phyloP scores from a whole-genome alignment of 2,113 vertebrate genomes.

The Scartelaos histophorus region DNA sequence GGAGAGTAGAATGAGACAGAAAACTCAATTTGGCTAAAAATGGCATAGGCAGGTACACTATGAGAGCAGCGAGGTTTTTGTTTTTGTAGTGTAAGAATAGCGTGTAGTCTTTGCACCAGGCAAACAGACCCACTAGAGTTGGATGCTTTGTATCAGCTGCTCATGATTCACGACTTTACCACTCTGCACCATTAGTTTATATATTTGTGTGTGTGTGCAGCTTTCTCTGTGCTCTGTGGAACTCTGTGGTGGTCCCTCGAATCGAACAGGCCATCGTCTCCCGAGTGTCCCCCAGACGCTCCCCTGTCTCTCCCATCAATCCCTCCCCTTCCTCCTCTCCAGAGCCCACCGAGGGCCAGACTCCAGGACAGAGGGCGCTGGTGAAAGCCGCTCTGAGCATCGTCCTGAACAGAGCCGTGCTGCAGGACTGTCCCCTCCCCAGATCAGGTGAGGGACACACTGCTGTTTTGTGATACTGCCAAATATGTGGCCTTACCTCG shows the following conservation, averaged over 20 bases:
- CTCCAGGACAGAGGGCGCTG: conserved; percentile 84
- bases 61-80: too few relatives aligned
- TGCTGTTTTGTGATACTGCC: background rate
- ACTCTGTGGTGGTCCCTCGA: conserved; percentile 87
- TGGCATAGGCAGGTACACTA: too few relatives aligned
- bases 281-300: conserved; percentile 83
- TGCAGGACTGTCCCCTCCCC: conserved; percentile 88
- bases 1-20: too few relatives aligned
- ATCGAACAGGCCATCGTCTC: conserved; percentile 91
- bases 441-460: conserved; percentile 78
- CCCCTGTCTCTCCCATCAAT: conserved; percentile 19
- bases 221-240: conserved; percentile 94
- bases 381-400: conserved; percentile 95
- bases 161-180: background rate
- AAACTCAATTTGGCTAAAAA: too few relatives aligned
- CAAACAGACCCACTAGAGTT: too few relatives aligned
- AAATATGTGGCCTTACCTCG: too few relatives aligned
- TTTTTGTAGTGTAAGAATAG: too few relatives aligned
- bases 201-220: conserved; percentile 59
- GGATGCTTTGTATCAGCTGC: too few relatives aligned
- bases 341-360: conserved; percentile 13
- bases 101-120: too few relatives aligned
- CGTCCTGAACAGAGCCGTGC: conserved; percentile 91
- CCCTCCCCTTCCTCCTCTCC: background rate
- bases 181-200: background rate